These are phyloP conservation scores for Hydrocynus forskahlii DNA, from an alignment of 2,797 vertebrate genomes.

Conservation along the genomic window DNA sequence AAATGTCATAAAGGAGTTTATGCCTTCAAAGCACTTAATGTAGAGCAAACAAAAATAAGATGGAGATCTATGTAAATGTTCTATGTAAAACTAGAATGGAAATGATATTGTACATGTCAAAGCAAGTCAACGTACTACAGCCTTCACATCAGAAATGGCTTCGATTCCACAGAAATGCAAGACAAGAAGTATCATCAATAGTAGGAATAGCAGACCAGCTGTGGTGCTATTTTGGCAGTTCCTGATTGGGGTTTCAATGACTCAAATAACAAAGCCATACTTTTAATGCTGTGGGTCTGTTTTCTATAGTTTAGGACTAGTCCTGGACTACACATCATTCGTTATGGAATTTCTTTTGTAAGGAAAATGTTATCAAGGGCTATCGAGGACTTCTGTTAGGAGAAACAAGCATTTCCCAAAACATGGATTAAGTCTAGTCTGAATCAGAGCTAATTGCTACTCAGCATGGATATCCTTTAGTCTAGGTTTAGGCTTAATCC, in stretches of 20 bases:
- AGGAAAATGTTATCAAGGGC: background rate
- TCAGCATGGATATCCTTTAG: background rate
- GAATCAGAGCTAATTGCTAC: background rate
- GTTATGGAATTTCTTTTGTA: background rate
- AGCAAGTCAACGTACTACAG: background rate
- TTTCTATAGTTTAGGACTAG: background rate
- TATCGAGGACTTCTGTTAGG: too few species aligned
- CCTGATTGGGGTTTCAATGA: background rate
- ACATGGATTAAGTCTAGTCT: background rate
- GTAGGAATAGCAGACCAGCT: too few species aligned
- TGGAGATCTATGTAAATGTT: background rate
- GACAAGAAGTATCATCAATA: too few species aligned
- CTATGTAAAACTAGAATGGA: background rate
- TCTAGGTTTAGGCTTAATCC: background rate
- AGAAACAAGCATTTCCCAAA: background rate
- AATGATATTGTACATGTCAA: background rate
- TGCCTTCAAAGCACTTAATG: background rate
- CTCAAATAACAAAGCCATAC: background rate
- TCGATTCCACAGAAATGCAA: too few species aligned
- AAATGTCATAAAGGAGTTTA: conserved; percentile 28
- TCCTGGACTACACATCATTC: background rate
- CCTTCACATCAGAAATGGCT: too few species aligned
- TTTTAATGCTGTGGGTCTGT: background rate
- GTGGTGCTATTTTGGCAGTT: too few species aligned
- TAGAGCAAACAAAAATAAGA: background rate